Conservation (phyloP, 2,888 invertebrate species). For the Rhagium mordax region DNA sequence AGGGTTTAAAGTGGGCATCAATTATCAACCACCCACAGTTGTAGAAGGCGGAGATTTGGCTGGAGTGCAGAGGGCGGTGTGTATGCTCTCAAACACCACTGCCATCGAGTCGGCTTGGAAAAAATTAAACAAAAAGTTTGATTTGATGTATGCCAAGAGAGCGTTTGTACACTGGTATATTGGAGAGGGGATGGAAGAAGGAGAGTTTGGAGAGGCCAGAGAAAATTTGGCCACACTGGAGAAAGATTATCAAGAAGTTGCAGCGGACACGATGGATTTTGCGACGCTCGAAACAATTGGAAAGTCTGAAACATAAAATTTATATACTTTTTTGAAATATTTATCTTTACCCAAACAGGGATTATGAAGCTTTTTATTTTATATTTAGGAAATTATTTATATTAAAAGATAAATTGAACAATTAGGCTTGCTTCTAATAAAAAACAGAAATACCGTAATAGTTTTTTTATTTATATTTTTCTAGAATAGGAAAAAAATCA, state of each 20-base stretch:
- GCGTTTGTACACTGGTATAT: slow-evolving; percentile 95
- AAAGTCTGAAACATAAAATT: not conserved
- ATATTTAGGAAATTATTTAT: not conserved
- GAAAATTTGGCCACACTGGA: slow-evolving; percentile 84
- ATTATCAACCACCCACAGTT: slow-evolving; percentile 82
- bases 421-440: not conserved
- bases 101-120: slow-evolving; percentile 93
- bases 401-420: not conserved
- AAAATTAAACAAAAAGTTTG: slow-evolving; percentile 93
- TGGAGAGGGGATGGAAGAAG: slow-evolving; percentile 85
- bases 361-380: not conserved
- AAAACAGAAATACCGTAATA: not conserved
- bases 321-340: not conserved
- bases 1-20: slow-evolving; percentile 81
- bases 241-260: slow-evolving; percentile 84
- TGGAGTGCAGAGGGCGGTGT: slow-evolving; percentile 88
- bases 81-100: slow-evolving; percentile 93
- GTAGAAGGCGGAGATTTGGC: slow-evolving; percentile 86
- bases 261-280: slow-evolving; percentile 73
- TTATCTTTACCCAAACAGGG: not conserved
- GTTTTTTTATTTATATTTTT: not conserved
- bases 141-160: slow-evolving; percentile 93
- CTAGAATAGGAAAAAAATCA: no score
- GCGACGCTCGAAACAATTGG: slow-evolving; percentile 49
- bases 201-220: slow-evolving; percentile 86